phyloP scores from a whole-genome alignment of 2,113 vertebrate genomes.

The Syngnathus typhle region DNA sequence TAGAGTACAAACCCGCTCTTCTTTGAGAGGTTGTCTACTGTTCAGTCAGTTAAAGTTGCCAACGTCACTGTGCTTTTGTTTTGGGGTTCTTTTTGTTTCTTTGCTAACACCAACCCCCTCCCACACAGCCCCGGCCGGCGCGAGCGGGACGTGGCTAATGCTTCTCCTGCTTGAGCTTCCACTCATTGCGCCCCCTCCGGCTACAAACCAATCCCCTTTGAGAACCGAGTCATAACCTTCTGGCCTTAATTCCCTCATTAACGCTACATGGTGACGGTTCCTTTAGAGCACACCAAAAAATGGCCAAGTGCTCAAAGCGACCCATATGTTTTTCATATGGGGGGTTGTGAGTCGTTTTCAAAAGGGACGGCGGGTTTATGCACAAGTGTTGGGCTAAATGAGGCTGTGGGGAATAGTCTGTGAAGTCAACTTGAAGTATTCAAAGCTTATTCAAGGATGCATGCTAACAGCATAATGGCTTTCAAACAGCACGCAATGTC shows the following conservation, averaged over 20 bases:
- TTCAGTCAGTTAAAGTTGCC: slow-evolving; percentile 74
- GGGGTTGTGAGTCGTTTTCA: slow-evolving; percentile 67
- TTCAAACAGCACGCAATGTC: slow-evolving; percentile 32
- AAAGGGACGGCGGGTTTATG: slow-evolving; percentile 64
- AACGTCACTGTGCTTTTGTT: slow-evolving; percentile 46
- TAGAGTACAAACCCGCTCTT: not conserved
- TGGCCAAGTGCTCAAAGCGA: slow-evolving; percentile 31
- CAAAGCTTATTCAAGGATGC: slow-evolving; percentile 40
- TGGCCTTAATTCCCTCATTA: slow-evolving; percentile 31
- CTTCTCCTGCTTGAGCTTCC: slow-evolving; percentile 61
- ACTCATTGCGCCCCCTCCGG: slow-evolving; percentile 40
- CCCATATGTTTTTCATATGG: slow-evolving; percentile 28
- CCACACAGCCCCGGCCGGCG: slow-evolving; percentile 30
- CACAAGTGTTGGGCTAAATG: slow-evolving; percentile 51
- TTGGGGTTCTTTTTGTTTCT: slow-evolving; percentile 6
- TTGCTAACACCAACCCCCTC: slow-evolving; percentile 45
- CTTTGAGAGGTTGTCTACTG: slow-evolving; percentile 60
- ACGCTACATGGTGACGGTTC: slow-evolving; percentile 41
- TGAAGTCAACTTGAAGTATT: slow-evolving; percentile 20
- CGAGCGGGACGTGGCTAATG: slow-evolving; percentile 49
- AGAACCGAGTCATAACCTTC: slow-evolving; percentile 64
- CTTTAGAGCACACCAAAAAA: slow-evolving; percentile 23
- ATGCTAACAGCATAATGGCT: slow-evolving; percentile 34
- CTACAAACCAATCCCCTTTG: slow-evolving; percentile 60
- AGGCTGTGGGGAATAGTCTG: slow-evolving; percentile 21